Evolutionary conservation across 2,113 vertebrate genomes (phyloP), one percentile per base, ranked within the genome.

Genomic region (Zeus faber): DNA sequence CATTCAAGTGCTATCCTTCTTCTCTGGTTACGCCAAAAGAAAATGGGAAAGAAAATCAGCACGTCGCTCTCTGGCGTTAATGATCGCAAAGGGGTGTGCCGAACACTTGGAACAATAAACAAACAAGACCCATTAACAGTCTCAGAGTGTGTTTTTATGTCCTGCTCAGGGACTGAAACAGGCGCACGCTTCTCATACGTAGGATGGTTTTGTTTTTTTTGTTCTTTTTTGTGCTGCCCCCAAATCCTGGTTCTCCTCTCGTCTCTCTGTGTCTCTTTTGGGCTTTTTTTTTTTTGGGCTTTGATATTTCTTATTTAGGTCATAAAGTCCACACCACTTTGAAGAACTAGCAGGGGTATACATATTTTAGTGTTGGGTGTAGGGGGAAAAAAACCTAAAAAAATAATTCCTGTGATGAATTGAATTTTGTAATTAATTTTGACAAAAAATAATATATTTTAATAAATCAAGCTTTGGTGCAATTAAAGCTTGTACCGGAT

Each of bases 221-320:
- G 22, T 55, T 14, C 52, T 47, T 62, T 47, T 62, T 71, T 23
- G 37, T 45, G 20, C 55, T 21, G 33, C 48, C 27, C 50, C 50
- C 17, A 58, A 66, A 67, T 66, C 54, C 16, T 3, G 26, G 58
- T n/a, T n/a, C n/a, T n/a, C n/a, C n/a, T n/a, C n/a, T n/a, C n/a
- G n/a, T 65, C 43, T 69, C 41, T 60, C 59, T 49, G 17, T 10
- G 0, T 67, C 62, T 65, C n/a, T 54, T n/a, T 11, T 44, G 47
- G 54, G 62, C 39, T 65, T 68, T 62, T 70, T 62, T 54, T 48
- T 66, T 82, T 72, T 35, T 26, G 41, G 40, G 47, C 79, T 86
- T 85, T 83, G 76, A 81, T 76, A 72, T 74, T 58, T 23, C 26
- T 78, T 81, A 78, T 87, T 84, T 80, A 77, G 82, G 68, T 69